phyloP scores from a whole-genome alignment of 2,888 invertebrate species.

The Phytoseiulus persimilis region DNA sequence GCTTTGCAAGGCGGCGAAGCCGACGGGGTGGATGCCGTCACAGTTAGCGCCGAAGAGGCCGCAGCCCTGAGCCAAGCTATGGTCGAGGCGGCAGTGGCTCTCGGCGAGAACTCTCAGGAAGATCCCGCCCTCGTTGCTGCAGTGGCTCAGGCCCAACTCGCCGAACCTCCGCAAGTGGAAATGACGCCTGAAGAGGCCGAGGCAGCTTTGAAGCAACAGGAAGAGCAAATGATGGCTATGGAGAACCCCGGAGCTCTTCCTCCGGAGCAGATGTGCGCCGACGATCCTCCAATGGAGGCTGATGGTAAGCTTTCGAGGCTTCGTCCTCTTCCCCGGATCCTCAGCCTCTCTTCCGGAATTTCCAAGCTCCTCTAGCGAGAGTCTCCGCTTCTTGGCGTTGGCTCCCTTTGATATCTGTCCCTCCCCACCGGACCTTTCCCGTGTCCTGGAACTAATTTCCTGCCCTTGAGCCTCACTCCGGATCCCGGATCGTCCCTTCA shows the following conservation, averaged over 20 bases:
- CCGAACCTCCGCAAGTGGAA: conserved; percentile 24
- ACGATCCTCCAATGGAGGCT: conserved; percentile 44
- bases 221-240: conserved; percentile 41
- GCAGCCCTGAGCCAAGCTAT: conserved; percentile 18
- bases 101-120: conserved; percentile 13
- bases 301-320: neutral
- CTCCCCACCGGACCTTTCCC: too few relatives aligned
- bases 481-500: too few relatives aligned
- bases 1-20: conserved; percentile 43
- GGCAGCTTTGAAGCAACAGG: neutral
- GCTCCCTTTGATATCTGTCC: too few relatives aligned
- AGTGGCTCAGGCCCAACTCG: conserved; percentile 17
- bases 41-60: conserved; percentile 20
- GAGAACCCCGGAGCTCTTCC: conserved; percentile 46
- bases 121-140: conserved; percentile 40
- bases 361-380: too few relatives aligned
- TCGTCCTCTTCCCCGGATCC: too few relatives aligned
- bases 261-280: conserved; percentile 46
- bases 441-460: too few relatives aligned
- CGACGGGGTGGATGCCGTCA: conserved; percentile 43
- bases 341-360: too few relatives aligned
- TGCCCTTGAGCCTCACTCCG: too few relatives aligned
- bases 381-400: too few relatives aligned
- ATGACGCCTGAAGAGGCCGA: conserved; percentile 29
- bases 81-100: conserved; percentile 37